These are phyloP conservation scores for Melikaiella ostensackeni DNA, from an alignment of 2,888 invertebrate genomes.

Conservation along the genomic window DNA sequence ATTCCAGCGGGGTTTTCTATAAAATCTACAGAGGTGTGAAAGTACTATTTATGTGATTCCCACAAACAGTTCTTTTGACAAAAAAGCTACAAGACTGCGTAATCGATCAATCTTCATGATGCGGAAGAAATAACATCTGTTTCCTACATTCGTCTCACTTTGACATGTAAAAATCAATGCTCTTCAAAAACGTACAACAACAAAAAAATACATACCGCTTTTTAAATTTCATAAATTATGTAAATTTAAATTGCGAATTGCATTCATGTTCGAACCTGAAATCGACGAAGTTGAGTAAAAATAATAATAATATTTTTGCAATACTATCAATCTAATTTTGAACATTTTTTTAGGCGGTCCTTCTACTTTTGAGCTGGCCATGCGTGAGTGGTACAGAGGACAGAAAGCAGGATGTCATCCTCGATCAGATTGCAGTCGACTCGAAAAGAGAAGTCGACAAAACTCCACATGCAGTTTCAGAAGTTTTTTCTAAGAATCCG, in stretches of 20 bases:
- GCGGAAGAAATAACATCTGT: background rate
- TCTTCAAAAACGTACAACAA: too few species aligned
- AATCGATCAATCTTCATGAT: background rate
- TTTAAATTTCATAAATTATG: too few species aligned
- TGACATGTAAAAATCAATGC: background rate
- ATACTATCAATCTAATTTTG: conserved; percentile 15
- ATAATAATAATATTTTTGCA: too few species aligned
- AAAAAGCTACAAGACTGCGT: background rate
- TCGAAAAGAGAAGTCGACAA: conserved; percentile 56
- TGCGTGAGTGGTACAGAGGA: conserved; percentile 57
- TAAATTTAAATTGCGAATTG: too few species aligned
- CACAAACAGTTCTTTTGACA: background rate
- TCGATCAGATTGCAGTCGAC: conserved; percentile 71
- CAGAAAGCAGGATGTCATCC: conserved; percentile 53
- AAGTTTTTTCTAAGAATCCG: conserved; percentile 23
- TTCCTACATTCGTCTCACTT: background rate
- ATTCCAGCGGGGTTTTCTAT: background rate
- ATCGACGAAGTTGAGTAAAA: too few species aligned
- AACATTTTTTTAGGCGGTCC: conserved; percentile 63
- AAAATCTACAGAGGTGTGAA: background rate
- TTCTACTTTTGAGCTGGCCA: conserved; percentile 68
- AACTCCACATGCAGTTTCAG: conserved; percentile 40
- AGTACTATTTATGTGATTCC: background rate
- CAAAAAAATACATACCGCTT: too few species aligned
- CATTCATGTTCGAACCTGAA: too few species aligned